phyloP scores from a whole-genome alignment of 2,113 vertebrate species.

The Prionailurus bengalensis region DNA sequence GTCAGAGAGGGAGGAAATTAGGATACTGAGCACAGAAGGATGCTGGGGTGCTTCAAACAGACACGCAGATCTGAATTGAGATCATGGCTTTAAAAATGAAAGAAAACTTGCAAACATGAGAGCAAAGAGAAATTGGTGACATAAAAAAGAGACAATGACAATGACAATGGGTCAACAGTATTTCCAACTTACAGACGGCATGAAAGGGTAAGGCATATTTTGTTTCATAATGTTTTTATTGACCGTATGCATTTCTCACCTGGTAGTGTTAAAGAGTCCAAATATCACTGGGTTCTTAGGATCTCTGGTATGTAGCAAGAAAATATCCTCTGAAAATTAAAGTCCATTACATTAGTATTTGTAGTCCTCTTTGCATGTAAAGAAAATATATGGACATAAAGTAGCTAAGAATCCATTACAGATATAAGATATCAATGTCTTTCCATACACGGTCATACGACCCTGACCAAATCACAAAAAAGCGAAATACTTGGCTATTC shows the following conservation, averaged over 20 bases:
- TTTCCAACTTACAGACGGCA: neutral
- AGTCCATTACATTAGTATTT: slow-evolving; percentile 46
- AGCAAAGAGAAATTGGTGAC: neutral
- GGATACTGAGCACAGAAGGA: neutral
- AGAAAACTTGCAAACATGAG: neutral
- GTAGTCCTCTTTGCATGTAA: neutral
- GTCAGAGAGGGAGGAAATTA: neutral
- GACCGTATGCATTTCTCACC: slow-evolving; percentile 86
- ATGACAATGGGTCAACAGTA: neutral
- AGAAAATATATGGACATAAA: neutral
- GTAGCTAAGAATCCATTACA: neutral
- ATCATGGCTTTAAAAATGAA: neutral
- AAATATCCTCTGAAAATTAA: slow-evolving; percentile 94
- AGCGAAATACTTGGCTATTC: neutral
- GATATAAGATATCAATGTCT: neutral
- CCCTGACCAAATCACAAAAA: neutral
- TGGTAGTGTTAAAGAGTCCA: slow-evolving; percentile 98
- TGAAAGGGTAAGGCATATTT: neutral
- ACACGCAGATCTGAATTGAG: neutral
- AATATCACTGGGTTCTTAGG: slow-evolving; percentile 97
- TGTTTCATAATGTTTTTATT: neutral
- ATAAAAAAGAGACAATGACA: neutral
- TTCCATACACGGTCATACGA: neutral
- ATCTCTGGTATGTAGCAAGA: slow-evolving; percentile 95
- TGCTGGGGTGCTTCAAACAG: neutral